Evolutionary conservation across 2,797 vertebrate species (phyloP).

Genomic region (Cirrhinus mrigala): DNA sequence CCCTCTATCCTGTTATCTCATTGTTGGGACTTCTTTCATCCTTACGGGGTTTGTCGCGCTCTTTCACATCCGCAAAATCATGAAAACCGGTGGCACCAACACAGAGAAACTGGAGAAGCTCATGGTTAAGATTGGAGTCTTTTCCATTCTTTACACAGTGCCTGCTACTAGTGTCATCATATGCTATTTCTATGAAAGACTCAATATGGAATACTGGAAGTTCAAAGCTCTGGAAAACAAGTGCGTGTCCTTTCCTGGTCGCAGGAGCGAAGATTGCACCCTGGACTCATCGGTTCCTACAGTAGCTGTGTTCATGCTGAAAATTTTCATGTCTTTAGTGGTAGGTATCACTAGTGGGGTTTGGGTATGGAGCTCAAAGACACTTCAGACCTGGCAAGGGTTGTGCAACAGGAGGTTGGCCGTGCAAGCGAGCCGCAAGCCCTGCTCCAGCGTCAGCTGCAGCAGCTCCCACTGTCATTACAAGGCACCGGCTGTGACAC

Average conservation of each 20-base stretch:
- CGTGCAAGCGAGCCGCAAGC: conserved; percentile 80
- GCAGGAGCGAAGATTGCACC: conserved; percentile 79
- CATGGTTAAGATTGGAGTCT: conserved; percentile 90
- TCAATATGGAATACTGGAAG: conserved; percentile 87
- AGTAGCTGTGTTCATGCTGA: conserved; percentile 87
- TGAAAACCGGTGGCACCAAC: conserved; percentile 90
- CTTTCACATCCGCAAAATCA: conserved; percentile 89
- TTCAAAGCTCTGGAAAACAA: conserved; percentile 77
- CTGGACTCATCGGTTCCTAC: conserved; percentile 84
- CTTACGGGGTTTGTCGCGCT: conserved; percentile 88
- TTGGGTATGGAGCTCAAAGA: conserved; percentile 93
- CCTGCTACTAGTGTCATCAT: conserved; percentile 88
- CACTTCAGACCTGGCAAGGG: conserved; percentile 89
- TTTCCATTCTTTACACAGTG: conserved; percentile 89
- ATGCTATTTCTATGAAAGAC: conserved; percentile 88
- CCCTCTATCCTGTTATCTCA: conserved; percentile 86
- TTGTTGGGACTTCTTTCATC: conserved; percentile 88
- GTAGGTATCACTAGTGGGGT: conserved; percentile 90
- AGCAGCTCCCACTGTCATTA: conserved; percentile 82
- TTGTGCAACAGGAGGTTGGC: conserved; percentile 84
- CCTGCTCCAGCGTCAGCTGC: conserved; percentile 79
- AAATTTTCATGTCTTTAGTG: conserved; percentile 91
- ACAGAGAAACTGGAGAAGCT: conserved; percentile 90
- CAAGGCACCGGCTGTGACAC: conserved; percentile 81
- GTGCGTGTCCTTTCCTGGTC: conserved; percentile 74